Conservation (phyloP, 1,140 invertebrate species). For the Callitettix versicolor region DNA sequence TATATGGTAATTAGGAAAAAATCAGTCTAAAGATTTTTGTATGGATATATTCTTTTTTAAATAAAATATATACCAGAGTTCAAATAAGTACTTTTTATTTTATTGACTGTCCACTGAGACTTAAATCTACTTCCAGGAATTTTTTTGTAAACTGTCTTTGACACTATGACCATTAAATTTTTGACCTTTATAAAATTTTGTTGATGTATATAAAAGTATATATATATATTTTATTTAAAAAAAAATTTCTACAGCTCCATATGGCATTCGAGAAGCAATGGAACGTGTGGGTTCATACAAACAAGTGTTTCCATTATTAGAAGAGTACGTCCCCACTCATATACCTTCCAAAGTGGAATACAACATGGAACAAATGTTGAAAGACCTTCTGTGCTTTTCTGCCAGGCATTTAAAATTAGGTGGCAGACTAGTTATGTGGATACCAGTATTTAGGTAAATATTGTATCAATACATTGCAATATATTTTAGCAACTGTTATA, state of each 20-base stretch:
- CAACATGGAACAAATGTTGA: slow-evolving; percentile 63
- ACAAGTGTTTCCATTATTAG: slow-evolving; percentile 41
- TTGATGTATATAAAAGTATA: background rate
- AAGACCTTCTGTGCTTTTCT: slow-evolving; percentile 74
- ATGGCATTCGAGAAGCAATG: slow-evolving; percentile 86
- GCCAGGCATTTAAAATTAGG: slow-evolving; percentile 60
- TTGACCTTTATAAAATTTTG: background rate
- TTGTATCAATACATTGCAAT: too few species aligned
- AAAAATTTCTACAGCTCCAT: slow-evolving; percentile 61
- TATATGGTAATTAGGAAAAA: too few species aligned
- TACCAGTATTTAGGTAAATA: slow-evolving; percentile 68
- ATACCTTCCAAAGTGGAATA: slow-evolving; percentile 85
- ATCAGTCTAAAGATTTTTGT: too few species aligned
- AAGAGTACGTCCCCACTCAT: slow-evolving; percentile 53
- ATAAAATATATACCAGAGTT: background rate
- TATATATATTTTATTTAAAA: background rate
- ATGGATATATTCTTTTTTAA: background rate
- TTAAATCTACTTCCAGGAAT: too few species aligned
- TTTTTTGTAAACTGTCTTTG: too few species aligned
- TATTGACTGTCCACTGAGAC: too few species aligned
- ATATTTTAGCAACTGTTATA: too few species aligned
- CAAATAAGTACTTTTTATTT: background rate
- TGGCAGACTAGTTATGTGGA: slow-evolving; percentile 82
- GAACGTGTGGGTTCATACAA: slow-evolving; percentile 62
- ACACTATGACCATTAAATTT: too few species aligned